Evolutionary conservation across 2,113 vertebrate species (phyloP).

Genomic region (Isichthys henryi): DNA sequence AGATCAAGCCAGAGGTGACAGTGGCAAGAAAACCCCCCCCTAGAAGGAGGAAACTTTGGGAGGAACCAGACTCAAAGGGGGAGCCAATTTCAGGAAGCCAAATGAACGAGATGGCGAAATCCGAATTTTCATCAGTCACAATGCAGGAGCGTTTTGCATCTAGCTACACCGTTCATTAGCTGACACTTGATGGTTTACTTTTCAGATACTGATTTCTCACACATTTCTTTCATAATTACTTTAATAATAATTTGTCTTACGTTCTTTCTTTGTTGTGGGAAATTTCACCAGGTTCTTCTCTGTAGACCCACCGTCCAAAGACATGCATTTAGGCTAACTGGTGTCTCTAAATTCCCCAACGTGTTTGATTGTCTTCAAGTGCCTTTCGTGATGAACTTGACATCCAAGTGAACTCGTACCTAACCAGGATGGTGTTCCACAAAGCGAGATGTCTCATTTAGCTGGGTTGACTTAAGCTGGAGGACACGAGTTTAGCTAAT

Average conservation of each 20-base stretch:
- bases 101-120: background rate
- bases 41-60: background rate
- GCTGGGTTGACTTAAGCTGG: background rate
- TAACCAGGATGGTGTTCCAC: background rate
- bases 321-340: background rate
- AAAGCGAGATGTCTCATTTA: background rate
- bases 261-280: background rate
- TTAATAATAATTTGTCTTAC: background rate
- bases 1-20: background rate
- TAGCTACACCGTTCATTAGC: background rate
- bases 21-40: background rate
- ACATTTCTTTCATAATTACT: background rate
- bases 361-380: background rate
- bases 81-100: background rate
- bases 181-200: background rate
- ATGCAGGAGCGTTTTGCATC: background rate
- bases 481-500: background rate
- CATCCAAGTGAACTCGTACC: background rate
- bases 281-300: background rate
- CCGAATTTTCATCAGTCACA: background rate
- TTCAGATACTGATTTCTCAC: background rate
- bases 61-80: background rate
- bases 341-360: background rate
- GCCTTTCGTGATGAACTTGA: background rate
- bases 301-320: background rate